Percentiles rank a stretch among this genome's conserved stretches.
Conservation (phyloP, 2,113 vertebrate species). For the Aphelocoma coerulescens region DNA sequence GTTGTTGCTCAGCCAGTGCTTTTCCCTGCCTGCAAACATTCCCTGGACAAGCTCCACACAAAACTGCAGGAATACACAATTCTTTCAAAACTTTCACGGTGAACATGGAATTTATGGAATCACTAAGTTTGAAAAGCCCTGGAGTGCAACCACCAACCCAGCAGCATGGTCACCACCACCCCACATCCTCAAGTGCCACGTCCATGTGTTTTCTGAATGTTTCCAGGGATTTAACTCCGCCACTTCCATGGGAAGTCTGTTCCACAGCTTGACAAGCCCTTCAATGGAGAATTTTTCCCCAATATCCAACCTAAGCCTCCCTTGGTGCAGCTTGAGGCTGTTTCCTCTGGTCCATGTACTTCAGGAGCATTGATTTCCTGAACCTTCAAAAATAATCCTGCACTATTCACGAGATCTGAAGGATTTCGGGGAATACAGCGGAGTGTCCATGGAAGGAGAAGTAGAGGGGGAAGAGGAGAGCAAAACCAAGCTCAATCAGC, state of each 20-base stretch:
- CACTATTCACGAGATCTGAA: fast-evolving
- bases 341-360: background rate
- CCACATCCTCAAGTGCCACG: background rate
- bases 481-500: background rate
- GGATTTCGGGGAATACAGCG: too few species aligned
- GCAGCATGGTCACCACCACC: background rate
- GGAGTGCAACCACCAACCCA: background rate
- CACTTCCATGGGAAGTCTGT: background rate
- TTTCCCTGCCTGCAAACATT: background rate
- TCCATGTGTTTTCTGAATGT: fast-evolving
- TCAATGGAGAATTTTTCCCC: background rate
- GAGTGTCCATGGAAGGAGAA: fast-evolving
- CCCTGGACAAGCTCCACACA: fast-evolving
- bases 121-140: fast-evolving
- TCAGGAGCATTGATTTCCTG: background rate
- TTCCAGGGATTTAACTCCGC: background rate
- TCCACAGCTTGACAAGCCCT: background rate
- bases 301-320: background rate
- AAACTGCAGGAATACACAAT: fast-evolving
- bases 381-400: fast-evolving
- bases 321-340: background rate
- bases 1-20: background rate
- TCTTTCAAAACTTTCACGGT: fast-evolving
- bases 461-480: background rate
- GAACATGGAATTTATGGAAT: background rate